Conservation (phyloP, 2,888 invertebrate species). For the Dioctria linearis region DNA sequence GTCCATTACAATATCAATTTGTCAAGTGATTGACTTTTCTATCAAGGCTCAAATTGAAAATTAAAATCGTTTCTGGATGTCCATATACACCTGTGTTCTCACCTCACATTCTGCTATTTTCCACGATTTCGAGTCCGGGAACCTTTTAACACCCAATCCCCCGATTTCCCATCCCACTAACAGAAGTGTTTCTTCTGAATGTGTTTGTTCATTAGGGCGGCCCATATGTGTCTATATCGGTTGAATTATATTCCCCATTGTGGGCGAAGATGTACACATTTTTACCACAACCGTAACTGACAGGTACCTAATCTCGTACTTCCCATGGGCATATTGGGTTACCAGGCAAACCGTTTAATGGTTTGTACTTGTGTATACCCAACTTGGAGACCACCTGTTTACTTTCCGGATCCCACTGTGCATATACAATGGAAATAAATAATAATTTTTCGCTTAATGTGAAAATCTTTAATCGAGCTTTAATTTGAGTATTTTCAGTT, state of each 20-base stretch:
- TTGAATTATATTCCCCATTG: slow-evolving; percentile 18
- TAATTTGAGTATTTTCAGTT: too few relatives aligned
- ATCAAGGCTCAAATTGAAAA: slow-evolving; percentile 45
- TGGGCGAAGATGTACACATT: slow-evolving; percentile 4
- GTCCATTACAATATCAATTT: slow-evolving; percentile 49
- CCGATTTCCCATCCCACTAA: too few relatives aligned
- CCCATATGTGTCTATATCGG: slow-evolving; percentile 2
- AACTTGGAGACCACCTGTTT: slow-evolving; percentile 23
- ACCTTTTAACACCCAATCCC: slow-evolving; percentile 1
- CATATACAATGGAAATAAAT: too few relatives aligned
- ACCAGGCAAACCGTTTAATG: slow-evolving; percentile 5
- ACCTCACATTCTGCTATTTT: background rate
- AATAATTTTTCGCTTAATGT: background rate
- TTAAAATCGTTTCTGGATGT: slow-evolving; percentile 28
- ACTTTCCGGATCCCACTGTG: background rate
- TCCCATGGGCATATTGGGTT: slow-evolving; percentile 16
- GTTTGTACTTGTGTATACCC: slow-evolving; percentile 7
- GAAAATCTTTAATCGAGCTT: too few relatives aligned
- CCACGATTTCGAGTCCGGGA: background rate
- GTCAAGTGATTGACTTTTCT: slow-evolving; percentile 49
- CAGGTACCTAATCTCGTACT: slow-evolving; percentile 2
- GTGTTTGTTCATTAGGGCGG: slow-evolving; percentile 39
- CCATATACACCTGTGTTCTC: background rate
- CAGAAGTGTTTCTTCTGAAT: slow-evolving; percentile 29
- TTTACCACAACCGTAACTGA: slow-evolving; percentile 18